Evolutionary conservation across 2,888 invertebrate species (phyloP).

Genomic region (Creontiades dilutus): DNA sequence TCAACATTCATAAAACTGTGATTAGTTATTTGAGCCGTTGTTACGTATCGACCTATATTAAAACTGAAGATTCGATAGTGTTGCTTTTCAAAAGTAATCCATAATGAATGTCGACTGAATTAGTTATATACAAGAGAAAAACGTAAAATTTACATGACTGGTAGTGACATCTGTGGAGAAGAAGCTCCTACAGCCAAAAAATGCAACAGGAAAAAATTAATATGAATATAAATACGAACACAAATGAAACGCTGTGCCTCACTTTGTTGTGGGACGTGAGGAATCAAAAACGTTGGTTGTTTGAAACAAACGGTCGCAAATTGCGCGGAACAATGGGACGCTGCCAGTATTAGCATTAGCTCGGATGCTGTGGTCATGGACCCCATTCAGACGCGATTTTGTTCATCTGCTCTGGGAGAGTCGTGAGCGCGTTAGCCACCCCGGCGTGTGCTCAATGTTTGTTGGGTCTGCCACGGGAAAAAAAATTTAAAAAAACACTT

Average conservation of each 20-base stretch:
- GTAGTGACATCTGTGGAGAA: background rate
- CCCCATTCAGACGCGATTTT: background rate
- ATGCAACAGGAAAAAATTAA: background rate
- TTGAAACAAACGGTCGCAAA: slow-evolving; percentile 28
- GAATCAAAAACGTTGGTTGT: slow-evolving; percentile 21
- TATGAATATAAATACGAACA: slow-evolving; percentile 26
- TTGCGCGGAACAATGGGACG: slow-evolving; percentile 31
- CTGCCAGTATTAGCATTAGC: slow-evolving; percentile 16
- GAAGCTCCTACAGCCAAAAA: background rate
- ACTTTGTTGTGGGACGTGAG: slow-evolving; percentile 12
- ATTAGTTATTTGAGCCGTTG: too few relatives aligned
- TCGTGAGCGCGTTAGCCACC: background rate
- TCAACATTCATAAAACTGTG: too few relatives aligned
- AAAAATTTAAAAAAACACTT: too few relatives aligned
- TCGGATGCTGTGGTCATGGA: slow-evolving; percentile 27
- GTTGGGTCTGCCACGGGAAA: too few relatives aligned
- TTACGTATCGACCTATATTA: too few relatives aligned
- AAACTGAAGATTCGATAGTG: too few relatives aligned
- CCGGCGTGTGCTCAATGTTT: background rate
- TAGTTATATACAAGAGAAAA: too few relatives aligned
- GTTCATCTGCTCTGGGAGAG: background rate
- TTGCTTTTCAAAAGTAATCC: too few relatives aligned
- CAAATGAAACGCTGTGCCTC: background rate
- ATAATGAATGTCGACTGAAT: too few relatives aligned
- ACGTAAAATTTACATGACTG: background rate